Conservation (phyloP, 2,888 invertebrate species). For the Deilephila porcellus region DNA sequence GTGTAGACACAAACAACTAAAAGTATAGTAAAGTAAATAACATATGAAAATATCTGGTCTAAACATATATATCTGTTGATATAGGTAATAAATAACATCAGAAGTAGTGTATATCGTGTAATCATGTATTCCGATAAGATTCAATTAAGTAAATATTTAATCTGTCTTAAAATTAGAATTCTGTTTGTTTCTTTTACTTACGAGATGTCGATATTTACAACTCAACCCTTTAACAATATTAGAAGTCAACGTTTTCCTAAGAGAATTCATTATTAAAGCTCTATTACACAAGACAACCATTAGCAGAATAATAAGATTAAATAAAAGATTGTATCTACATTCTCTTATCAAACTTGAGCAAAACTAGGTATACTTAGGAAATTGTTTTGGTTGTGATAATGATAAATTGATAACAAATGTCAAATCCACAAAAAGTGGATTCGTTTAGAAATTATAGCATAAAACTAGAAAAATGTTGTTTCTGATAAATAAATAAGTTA, state of each 20-base stretch:
- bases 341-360: constrained; percentile 13
- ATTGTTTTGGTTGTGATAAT: constrained; percentile 4
- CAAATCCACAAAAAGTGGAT: not conserved
- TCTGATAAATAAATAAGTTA: no score
- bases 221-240: constrained; percentile 32
- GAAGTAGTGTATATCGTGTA: no score
- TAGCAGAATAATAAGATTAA: not conserved
- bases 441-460: not conserved
- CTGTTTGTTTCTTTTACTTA: constrained; percentile 38
- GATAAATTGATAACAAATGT: constrained; percentile 1
- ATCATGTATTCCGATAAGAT: no score
- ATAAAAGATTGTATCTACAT: constrained; percentile 7
- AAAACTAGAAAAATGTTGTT: not conserved
- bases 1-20: no score
- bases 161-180: not conserved
- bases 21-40: no score
- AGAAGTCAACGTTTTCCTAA: constrained; percentile 35
- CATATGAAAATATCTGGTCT: no score
- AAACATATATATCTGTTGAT: no score
- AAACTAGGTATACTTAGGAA: not conserved
- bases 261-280: constrained; percentile 34
- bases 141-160: not conserved
- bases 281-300: constrained; percentile 8
- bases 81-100: no score
- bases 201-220: constrained; percentile 39